Conservation (phyloP, 2,113 vertebrate species). For the Typhlomys cinereus region DNA sequence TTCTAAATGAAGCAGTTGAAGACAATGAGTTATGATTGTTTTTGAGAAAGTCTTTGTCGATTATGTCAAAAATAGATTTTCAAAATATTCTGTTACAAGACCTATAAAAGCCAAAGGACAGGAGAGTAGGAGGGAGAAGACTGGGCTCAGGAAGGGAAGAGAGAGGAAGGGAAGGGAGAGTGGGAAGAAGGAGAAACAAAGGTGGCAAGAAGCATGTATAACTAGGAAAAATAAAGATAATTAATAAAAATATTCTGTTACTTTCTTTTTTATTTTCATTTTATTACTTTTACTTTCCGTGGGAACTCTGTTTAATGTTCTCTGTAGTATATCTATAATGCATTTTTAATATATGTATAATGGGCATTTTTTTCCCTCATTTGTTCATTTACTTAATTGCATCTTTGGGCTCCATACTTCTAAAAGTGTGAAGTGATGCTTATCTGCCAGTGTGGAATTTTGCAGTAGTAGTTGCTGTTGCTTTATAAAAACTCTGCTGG, state of each 20-base stretch:
- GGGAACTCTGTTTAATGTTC: not conserved
- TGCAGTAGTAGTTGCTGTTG: not conserved
- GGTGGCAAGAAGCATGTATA: too few relatives aligned
- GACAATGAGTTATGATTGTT: not conserved
- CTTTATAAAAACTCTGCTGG: conserved; percentile 17
- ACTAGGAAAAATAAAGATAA: too few relatives aligned
- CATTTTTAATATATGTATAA: not conserved
- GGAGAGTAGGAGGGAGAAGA: too few relatives aligned
- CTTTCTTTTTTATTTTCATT: too few relatives aligned
- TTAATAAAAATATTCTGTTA: too few relatives aligned
- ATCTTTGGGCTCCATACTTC: conserved; percentile 23
- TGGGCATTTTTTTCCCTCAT: not conserved
- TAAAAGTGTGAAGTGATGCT: conserved; percentile 29
- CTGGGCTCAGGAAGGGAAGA: too few relatives aligned
- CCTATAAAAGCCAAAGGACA: too few relatives aligned
- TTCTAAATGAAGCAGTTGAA: conserved; percentile 13
- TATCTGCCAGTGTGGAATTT: not conserved
- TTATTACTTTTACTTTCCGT: conserved; percentile 20
- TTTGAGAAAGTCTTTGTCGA: conserved; percentile 25
- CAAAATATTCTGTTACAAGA: not conserved
- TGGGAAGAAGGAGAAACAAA: too few relatives aligned
- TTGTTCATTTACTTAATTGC: conserved; percentile 38
- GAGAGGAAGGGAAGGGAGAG: too few relatives aligned
- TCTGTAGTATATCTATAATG: not conserved
- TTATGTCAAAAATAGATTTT: not conserved